Evolutionary conservation across 2,797 vertebrate genomes (phyloP), one percentile per base, ranked within the genome.

Genomic region (Neoniphon sammara): DNA sequence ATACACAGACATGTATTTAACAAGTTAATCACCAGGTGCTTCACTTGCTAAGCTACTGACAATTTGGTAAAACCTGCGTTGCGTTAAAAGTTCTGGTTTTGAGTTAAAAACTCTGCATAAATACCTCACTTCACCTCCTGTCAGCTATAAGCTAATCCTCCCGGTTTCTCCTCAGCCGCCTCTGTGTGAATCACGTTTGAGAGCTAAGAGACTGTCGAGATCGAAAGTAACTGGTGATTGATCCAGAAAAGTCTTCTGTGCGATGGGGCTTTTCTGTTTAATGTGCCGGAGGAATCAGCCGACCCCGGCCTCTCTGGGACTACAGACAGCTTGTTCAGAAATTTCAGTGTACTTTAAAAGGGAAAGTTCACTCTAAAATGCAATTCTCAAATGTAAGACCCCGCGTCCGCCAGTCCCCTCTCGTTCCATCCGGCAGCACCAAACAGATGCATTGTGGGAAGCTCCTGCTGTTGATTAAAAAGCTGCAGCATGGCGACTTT

Each of bases 131-230:
- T 36, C 8, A 61, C 57, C 70, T 46, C 74, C 65, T 23, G 46
- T 75, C 76, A 80, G 80, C 75, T 77, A 83, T 87, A 89, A 89
- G 94, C 94, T 94, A 94, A 93, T 89, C 80, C 92, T 93, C 88
- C 90, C 93, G 93, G 93, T 94, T 93, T 93, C 93, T 94, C 94
- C 93, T 88, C 95, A 93, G 95, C 96, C 95, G 95, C 95, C 95
- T 96, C 95, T 95, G 95, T 95, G 95, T 96, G 95, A 96, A 96
- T 75, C 73, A 21, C 14, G 60, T 66, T 53, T 39, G 7, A 30
- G 14, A 18, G 54, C 7, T 15, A 5, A 57, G 56, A 58, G 50
- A 58, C 66, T 14, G 55, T 59, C 9, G 11, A 52, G 59, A 46
- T 92, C 25, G 1, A 53, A 50, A 55, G 17, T 46, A 64, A 72